Conservation (phyloP, 2,113 vertebrate genomes). For the Dissostichus mawsoni region DNA sequence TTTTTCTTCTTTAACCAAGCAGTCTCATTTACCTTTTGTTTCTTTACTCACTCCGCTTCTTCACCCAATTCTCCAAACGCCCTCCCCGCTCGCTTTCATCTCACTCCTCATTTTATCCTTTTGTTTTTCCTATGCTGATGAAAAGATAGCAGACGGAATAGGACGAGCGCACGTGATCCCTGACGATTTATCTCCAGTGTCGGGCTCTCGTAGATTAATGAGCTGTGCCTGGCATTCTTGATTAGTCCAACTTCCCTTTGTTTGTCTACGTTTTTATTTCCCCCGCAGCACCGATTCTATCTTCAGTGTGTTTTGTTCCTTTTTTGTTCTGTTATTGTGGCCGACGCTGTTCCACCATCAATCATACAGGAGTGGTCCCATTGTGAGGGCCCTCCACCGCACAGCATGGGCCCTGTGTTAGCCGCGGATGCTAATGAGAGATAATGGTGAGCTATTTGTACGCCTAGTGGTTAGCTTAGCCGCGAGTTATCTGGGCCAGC, state of each 20-base stretch:
- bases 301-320: conserved; percentile 50
- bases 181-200: conserved; percentile 60
- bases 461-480: conserved; percentile 63
- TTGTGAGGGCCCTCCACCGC: conserved; percentile 68
- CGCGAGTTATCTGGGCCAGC: conserved; percentile 50
- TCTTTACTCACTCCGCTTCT: conserved; percentile 19
- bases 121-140: conserved; percentile 63
- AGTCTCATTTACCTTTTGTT: conserved; percentile 59
- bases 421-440: conserved; percentile 81
- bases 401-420: conserved; percentile 72
- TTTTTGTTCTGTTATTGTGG: conserved; percentile 70
- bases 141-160: conserved; percentile 58
- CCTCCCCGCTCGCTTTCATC: conserved; percentile 39
- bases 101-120: conserved; percentile 55
- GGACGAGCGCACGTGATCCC: conserved; percentile 35
- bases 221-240: conserved; percentile 69
- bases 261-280: conserved; percentile 70
- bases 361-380: conserved; percentile 70
- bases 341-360: conserved; percentile 68
- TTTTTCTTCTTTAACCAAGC: neutral
- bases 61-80: conserved; percentile 20
- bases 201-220: conserved; percentile 68
- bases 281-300: conserved; percentile 55
- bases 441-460: conserved; percentile 77
- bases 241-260: conserved; percentile 74